A percentile compares a stretch with the other conserved stretches of the same genome.
phyloP scores from a whole-genome alignment of 2,888 invertebrate genomes.

The Campoplex capitator region DNA sequence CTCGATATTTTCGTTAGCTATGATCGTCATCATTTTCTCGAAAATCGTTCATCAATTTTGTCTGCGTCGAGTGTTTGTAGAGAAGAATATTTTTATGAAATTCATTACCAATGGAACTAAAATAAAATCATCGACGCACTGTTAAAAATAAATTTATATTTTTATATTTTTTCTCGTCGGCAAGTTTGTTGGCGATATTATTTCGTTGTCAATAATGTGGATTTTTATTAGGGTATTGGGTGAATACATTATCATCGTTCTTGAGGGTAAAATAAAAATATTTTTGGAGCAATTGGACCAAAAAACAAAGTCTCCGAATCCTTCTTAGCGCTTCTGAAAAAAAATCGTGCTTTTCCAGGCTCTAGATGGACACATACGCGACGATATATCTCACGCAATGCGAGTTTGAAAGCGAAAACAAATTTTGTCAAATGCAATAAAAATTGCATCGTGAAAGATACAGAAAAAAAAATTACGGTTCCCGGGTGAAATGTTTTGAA shows the following conservation, averaged over 20 bases:
- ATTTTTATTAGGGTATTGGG: not conserved
- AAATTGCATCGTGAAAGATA: conserved; percentile 22
- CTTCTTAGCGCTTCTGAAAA: not conserved
- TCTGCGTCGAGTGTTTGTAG: not conserved
- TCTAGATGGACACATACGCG: not conserved
- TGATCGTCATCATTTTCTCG: not conserved
- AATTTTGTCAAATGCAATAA: conserved; percentile 24
- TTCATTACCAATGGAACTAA: no score
- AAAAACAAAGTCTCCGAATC: not conserved
- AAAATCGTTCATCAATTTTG: not conserved
- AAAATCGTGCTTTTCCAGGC: not conserved
- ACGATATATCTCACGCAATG: not conserved
- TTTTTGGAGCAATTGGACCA: not conserved
- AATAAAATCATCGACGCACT: no score
- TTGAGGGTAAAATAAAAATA: not conserved
- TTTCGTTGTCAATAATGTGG: not conserved
- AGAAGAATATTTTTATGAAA: not conserved
- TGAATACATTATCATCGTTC: not conserved
- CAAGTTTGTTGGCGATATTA: not conserved
- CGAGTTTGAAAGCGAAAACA: not conserved
- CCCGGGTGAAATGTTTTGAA: conserved; percentile 57
- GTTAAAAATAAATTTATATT: no score
- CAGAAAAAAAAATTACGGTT: conserved; percentile 34
- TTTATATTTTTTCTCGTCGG: not conserved
- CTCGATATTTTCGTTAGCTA: not conserved